phyloP scores from a whole-genome alignment of 35 echinoderm and acorn worm genomes.

The Heliocidaris tuberculata region DNA sequence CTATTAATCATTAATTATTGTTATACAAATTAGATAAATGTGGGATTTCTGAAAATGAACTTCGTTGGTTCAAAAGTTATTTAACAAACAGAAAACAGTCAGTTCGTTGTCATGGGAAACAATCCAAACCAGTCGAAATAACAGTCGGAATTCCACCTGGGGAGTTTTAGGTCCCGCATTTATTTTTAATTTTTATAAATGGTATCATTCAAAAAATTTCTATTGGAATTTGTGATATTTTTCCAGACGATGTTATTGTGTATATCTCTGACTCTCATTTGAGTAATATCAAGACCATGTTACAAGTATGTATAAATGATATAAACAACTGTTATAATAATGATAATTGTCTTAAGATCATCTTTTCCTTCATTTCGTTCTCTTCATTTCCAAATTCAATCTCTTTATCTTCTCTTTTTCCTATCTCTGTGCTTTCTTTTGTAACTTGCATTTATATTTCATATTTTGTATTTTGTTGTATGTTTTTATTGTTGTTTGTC shows the following conservation, averaged over 20 bases:
- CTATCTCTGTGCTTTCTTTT: too few relatives aligned
- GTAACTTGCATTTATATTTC: too few relatives aligned
- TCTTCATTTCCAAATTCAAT: too few relatives aligned
- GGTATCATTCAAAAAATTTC: conserved; percentile 23
- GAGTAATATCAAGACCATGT: background rate
- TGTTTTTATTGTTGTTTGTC: too few relatives aligned
- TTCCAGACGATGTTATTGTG: conserved; percentile 40
- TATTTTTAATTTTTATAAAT: conserved; percentile 46
- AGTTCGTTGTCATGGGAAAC: background rate
- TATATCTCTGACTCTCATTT: background rate
- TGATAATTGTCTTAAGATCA: conserved; percentile 31
- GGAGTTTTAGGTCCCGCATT: conserved; percentile 25
- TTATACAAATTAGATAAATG: background rate
- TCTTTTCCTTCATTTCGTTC: too few relatives aligned
- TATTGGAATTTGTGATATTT: conserved; percentile 31
- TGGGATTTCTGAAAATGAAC: too few relatives aligned
- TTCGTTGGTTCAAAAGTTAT: background rate
- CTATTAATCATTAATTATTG: background rate
- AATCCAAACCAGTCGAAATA: background rate
- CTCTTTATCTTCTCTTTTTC: too few relatives aligned
- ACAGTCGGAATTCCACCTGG: conserved; percentile 15
- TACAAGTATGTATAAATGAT: conserved; percentile 44
- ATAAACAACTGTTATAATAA: conserved; percentile 31
- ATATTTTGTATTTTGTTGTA: too few relatives aligned
- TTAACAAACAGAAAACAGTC: conserved; percentile 3